A percentile compares a stretch with the other conserved stretches of the same genome.
Conservation (phyloP, 2,113 vertebrate genomes). For the Pantherophis guttatus region DNA sequence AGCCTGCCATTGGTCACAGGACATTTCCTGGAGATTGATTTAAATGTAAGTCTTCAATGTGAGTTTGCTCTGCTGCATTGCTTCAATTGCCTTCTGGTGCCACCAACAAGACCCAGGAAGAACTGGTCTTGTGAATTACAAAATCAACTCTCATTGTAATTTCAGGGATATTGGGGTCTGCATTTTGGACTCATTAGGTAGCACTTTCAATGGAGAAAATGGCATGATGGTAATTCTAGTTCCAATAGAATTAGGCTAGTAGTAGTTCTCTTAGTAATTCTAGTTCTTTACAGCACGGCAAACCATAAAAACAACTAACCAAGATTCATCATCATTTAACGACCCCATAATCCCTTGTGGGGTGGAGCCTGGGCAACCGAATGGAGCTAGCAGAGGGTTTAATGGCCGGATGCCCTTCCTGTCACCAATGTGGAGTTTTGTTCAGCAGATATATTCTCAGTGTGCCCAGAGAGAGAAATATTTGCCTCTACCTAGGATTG, state of each 20-base stretch:
- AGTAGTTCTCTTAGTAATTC: background rate
- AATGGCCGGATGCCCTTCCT: no score
- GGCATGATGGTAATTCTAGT: background rate
- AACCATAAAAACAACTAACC: background rate
- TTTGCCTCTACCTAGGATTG: no score
- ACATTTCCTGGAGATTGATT: slow-evolving; percentile 59
- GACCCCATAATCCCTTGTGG: no score
- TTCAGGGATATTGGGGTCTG: background rate
- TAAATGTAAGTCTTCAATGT: slow-evolving; percentile 51
- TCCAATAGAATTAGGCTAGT: background rate
- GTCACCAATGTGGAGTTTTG: no score
- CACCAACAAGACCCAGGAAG: no score
- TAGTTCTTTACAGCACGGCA: background rate
- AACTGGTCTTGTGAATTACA: background rate
- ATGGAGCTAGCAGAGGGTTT: no score
- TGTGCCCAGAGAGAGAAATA: no score
- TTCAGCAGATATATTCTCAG: no score
- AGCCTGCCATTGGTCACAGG: slow-evolving; percentile 59
- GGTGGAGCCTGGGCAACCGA: no score
- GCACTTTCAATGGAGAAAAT: background rate
- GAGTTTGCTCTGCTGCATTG: rapidly evolving
- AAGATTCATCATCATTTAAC: no score
- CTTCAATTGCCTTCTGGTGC: background rate
- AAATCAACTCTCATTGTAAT: background rate
- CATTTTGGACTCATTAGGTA: background rate